These are phyloP conservation scores for Leuctra nigra DNA, from an alignment of 2,888 invertebrate genomes.

Conservation along the genomic window DNA sequence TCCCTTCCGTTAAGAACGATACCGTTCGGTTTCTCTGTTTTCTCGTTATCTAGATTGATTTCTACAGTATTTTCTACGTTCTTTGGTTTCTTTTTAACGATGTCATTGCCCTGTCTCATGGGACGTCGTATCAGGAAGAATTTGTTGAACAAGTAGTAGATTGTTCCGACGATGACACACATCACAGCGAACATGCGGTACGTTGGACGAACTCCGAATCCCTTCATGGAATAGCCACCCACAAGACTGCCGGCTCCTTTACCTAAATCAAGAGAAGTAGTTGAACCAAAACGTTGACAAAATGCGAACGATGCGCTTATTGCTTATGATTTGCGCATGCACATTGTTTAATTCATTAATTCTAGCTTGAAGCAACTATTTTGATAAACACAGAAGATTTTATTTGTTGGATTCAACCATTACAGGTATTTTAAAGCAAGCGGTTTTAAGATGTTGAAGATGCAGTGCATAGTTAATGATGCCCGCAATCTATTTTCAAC, in stretches of 20 bases:
- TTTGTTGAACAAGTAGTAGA: slow-evolving; percentile 62
- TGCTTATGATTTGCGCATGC: too few species aligned
- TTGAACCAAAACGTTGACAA: too few species aligned
- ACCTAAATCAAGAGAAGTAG: slow-evolving; percentile 44
- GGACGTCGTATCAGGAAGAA: slow-evolving; percentile 54
- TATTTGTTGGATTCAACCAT: too few species aligned
- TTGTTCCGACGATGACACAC: slow-evolving; percentile 55
- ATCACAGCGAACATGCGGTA: slow-evolving; percentile 62
- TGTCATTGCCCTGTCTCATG: slow-evolving; percentile 49
- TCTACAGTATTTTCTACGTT: slow-evolving; percentile 29
- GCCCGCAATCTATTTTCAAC: too few species aligned
- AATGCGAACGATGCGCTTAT: too few species aligned
- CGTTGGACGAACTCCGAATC: slow-evolving; percentile 62
- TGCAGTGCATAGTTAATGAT: too few species aligned
- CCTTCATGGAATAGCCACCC: slow-evolving; percentile 68
- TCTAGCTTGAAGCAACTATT: too few species aligned
- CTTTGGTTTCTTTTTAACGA: slow-evolving; percentile 50
- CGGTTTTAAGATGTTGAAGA: too few species aligned
- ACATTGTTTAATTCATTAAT: too few species aligned
- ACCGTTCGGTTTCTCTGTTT: slow-evolving; percentile 8
- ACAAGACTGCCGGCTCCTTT: slow-evolving; percentile 68
- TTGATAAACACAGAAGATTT: too few species aligned
- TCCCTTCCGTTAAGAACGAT: slow-evolving; percentile 33
- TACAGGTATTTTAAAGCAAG: too few species aligned
- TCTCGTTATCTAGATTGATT: slow-evolving; percentile 24